phyloP scores from a whole-genome alignment of 2,888 invertebrate genomes.

The Pristionchus arcanus region DNA sequence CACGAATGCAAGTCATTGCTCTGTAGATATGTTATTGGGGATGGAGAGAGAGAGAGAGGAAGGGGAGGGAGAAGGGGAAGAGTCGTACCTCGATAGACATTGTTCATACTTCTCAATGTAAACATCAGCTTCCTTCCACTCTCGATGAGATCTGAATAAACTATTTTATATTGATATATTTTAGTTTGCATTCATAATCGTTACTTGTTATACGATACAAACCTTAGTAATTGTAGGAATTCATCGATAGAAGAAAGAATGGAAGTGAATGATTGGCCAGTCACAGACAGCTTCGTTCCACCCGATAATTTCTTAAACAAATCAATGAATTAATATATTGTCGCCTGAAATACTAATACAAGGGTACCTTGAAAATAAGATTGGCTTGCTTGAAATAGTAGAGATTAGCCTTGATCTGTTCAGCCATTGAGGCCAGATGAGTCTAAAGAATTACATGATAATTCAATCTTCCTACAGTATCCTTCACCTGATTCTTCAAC shows the following conservation, averaged over 20 bases:
- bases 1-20: slow-evolving; percentile 76
- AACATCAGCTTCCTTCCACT: slow-evolving; percentile 72
- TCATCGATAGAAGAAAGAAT: slow-evolving; percentile 77
- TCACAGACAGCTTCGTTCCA: slow-evolving; percentile 71
- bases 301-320: slow-evolving; percentile 53
- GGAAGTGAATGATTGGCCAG: slow-evolving; percentile 76
- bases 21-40: slow-evolving; percentile 58
- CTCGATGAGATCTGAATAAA: slow-evolving; percentile 68
- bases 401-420: slow-evolving; percentile 76
- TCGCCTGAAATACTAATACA: background rate
- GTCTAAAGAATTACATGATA: slow-evolving; percentile 65
- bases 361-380: slow-evolving; percentile 73
- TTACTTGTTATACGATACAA: background rate
- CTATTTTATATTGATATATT: background rate
- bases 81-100: slow-evolving; percentile 74
- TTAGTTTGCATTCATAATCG: too few relatives aligned
- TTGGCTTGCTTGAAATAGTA: slow-evolving; percentile 78
- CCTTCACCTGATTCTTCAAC: slow-evolving; percentile 45
- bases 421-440: slow-evolving; percentile 74
- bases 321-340: background rate
- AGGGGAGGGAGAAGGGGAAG: too few relatives aligned
- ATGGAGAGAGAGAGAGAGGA: too few relatives aligned
- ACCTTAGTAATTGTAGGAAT: slow-evolving; percentile 70
- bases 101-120: slow-evolving; percentile 76
- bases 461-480: background rate